A percentile compares a stretch with the other conserved stretches of the same genome.
phyloP scores from a whole-genome alignment of 1,140 invertebrate genomes.

The Leptoteleia sp. region DNA sequence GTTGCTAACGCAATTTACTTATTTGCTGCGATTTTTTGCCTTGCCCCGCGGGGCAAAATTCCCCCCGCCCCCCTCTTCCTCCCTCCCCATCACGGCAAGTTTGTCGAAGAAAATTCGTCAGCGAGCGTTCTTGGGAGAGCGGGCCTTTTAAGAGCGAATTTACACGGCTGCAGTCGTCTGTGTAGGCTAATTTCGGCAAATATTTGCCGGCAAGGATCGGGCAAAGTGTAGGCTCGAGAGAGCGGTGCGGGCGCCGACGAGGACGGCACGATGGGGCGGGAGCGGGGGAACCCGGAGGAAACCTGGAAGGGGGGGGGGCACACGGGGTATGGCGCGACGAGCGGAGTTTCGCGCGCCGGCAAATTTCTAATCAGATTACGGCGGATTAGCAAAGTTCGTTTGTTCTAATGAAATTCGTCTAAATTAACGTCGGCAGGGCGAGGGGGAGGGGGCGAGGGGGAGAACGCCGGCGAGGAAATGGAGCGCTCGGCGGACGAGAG shows the following conservation, averaged over 20 bases:
- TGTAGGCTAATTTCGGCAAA: slow-evolving; percentile 68
- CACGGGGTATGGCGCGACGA: slow-evolving; percentile 54
- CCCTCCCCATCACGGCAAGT: too few relatives aligned
- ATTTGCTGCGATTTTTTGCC: slow-evolving; percentile 42
- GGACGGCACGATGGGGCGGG: slow-evolving; percentile 15
- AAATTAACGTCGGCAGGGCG: slow-evolving; percentile 75
- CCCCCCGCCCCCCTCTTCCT: too few relatives aligned
- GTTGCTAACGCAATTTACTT: slow-evolving; percentile 38
- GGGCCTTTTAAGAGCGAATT: slow-evolving; percentile 61
- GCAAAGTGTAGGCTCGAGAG: slow-evolving; percentile 67
- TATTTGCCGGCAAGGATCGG: slow-evolving; percentile 69
- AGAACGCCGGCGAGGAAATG: slow-evolving; percentile 54
- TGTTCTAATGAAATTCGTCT: slow-evolving; percentile 82
- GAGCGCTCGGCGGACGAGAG: slow-evolving; percentile 52
- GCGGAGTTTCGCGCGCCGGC: slow-evolving; percentile 70
- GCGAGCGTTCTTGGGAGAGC: slow-evolving; percentile 39
- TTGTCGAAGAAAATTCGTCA: slow-evolving; percentile 63
- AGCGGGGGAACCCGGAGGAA: slow-evolving; percentile 6
- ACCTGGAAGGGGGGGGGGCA: too few relatives aligned
- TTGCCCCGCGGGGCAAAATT: background rate
- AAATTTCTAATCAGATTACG: slow-evolving; percentile 82
- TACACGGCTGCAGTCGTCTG: slow-evolving; percentile 61
- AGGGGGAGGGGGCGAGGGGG: too few relatives aligned
- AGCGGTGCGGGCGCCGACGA: slow-evolving; percentile 33
- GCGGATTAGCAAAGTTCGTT: slow-evolving; percentile 81